Evolutionary conservation across 2,888 invertebrate species (phyloP).

Genomic region (Aricia artaxerxes): DNA sequence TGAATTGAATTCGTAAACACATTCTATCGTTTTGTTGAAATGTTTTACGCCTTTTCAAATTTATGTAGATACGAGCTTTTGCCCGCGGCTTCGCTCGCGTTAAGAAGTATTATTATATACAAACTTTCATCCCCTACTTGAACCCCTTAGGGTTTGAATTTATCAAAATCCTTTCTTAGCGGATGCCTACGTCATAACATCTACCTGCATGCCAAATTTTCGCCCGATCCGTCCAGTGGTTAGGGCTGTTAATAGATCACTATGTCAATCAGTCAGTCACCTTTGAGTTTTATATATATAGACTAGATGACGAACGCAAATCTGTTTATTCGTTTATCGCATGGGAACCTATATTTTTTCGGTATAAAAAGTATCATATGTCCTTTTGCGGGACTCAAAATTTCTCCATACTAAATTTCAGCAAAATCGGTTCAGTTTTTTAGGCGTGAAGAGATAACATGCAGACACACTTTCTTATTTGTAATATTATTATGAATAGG

Average conservation of each 20-base stretch:
- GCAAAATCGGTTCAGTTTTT: too few relatives aligned
- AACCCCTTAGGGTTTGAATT: too few relatives aligned
- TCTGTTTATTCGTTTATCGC: background rate
- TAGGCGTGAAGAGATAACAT: background rate
- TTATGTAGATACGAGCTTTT: background rate
- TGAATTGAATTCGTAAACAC: constrained; percentile 21
- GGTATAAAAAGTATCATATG: background rate
- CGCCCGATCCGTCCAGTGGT: too few relatives aligned
- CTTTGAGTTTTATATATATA: background rate
- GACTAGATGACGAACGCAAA: too few relatives aligned
- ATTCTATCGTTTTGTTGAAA: background rate
- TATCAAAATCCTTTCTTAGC: too few relatives aligned
- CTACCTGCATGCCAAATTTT: too few relatives aligned
- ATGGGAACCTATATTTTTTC: background rate
- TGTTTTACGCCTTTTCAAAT: background rate
- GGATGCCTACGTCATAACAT: too few relatives aligned
- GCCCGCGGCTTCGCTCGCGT: too few relatives aligned
- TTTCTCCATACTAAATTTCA: background rate
- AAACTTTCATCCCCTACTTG: too few relatives aligned
- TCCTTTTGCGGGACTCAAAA: background rate
- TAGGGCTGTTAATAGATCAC: too few relatives aligned
- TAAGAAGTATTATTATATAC: too few relatives aligned
- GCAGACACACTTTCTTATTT: background rate
- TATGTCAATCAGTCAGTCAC: too few relatives aligned
- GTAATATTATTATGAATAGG: background rate